A percentile compares a stretch with the other conserved stretches of the same genome.
Conservation (phyloP, 2,797 vertebrate species). For the Silurus lanzhouensis region DNA sequence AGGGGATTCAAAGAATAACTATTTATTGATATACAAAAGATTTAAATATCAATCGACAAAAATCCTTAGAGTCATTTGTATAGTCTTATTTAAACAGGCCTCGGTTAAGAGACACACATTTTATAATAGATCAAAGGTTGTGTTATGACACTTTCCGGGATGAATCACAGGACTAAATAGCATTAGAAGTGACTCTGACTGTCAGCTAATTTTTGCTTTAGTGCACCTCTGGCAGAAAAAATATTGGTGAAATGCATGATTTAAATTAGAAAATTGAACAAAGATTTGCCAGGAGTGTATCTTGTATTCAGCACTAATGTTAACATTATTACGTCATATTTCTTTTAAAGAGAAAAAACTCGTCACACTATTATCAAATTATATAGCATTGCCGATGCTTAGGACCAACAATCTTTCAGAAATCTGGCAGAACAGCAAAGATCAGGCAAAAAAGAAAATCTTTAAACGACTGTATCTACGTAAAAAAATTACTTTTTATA, state of each 20-base stretch:
- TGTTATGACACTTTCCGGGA: conserved; percentile 4
- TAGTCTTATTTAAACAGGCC: not conserved
- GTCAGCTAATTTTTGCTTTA: not conserved
- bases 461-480: not conserved
- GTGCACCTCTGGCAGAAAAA: not conserved
- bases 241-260: not conserved
- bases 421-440: not conserved
- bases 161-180: not conserved
- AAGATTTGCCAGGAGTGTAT: not conserved
- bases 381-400: not conserved
- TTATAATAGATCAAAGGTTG: not conserved
- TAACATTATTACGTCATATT: not conserved
- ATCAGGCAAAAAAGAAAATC: not conserved
- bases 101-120: not conserved
- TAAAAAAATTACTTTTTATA: not conserved
- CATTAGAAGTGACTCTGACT: not conserved
- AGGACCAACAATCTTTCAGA: not conserved
- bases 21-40: not conserved
- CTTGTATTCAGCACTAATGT: not conserved
- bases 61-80: not conserved
- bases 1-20: not conserved
- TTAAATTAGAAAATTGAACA: not conserved
- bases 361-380: not conserved
- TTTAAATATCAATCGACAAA: not conserved
- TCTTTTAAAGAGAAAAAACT: not conserved